Conservation (phyloP, 2,888 invertebrate species). For the Heliconius aoede region DNA sequence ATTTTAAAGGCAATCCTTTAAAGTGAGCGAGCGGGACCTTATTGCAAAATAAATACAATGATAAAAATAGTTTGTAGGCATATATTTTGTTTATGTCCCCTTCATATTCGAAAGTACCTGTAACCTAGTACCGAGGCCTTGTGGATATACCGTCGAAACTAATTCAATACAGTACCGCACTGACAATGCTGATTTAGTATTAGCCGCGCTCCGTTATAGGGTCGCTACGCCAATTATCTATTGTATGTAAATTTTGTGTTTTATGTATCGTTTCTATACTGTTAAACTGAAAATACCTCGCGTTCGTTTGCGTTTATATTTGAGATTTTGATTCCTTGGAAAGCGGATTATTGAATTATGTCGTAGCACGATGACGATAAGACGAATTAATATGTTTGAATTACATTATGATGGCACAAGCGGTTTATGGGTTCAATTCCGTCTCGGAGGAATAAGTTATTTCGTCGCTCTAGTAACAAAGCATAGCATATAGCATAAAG, state of each 20-base stretch:
- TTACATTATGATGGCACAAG: background rate
- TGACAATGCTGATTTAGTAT: slow-evolving; percentile 34
- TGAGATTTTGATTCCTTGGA: background rate
- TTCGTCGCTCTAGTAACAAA: too few species aligned
- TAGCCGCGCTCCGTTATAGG: slow-evolving; percentile 33
- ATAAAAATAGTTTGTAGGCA: background rate
- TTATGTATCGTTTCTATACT: slow-evolving; percentile 30
- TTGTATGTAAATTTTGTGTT: slow-evolving; percentile 42
- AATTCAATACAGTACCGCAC: slow-evolving; percentile 40
- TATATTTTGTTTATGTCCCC: slow-evolving; percentile 10
- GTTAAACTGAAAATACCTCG: slow-evolving; percentile 36
- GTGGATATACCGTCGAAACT: slow-evolving; percentile 34
- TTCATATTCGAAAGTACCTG: slow-evolving; percentile 41
- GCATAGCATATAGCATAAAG: background rate
- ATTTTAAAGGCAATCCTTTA: too few species aligned
- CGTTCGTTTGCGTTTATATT: slow-evolving; percentile 16
- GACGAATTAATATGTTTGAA: too few species aligned
- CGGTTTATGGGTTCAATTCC: background rate
- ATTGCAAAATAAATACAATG: background rate
- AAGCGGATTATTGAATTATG: background rate
- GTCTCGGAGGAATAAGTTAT: too few species aligned
- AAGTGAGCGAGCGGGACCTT: too few species aligned
- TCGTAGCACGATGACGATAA: too few species aligned
- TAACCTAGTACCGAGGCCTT: slow-evolving; percentile 30
- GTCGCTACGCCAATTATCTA: slow-evolving; percentile 46